Conservation (phyloP, 2,888 invertebrate genomes). For the Lepidocyrtoides sp. region DNA sequence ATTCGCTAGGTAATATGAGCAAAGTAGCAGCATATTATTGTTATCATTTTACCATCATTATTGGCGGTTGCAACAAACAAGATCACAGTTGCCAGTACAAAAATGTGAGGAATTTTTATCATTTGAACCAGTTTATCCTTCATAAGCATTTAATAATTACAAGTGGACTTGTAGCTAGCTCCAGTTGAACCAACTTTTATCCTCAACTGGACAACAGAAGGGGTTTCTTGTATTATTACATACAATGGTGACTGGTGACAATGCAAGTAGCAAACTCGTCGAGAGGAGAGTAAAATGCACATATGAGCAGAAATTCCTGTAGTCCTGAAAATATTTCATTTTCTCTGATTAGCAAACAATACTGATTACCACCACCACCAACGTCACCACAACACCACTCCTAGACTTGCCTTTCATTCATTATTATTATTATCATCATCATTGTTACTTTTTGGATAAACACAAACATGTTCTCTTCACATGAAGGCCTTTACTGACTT, state of each 20-base stretch:
- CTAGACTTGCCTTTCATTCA: constrained; percentile 29
- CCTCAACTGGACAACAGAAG: background rate
- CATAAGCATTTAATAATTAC: background rate
- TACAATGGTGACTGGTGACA: background rate
- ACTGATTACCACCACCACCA: constrained; percentile 60
- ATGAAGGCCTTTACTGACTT: constrained; percentile 52
- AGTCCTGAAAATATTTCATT: constrained; percentile 50
- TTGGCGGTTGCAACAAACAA: constrained; percentile 15
- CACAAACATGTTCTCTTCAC: constrained; percentile 26
- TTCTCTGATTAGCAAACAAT: constrained; percentile 65
- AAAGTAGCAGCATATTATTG: background rate
- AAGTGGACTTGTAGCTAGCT: background rate
- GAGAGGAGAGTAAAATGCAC: background rate
- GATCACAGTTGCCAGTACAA: background rate
- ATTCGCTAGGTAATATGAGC: background rate
- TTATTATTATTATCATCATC: constrained; percentile 47
- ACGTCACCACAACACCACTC: constrained; percentile 53
- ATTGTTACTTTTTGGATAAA: constrained; percentile 32
- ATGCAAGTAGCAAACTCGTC: background rate
- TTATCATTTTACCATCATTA: background rate
- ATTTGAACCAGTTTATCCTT: constrained; percentile 28
- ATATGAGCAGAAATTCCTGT: background rate
- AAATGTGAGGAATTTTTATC: constrained; percentile 21
- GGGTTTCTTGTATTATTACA: no score
- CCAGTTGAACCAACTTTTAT: background rate